phyloP scores from a whole-genome alignment of 92 coral and sea anemone genomes.

The Siderastrea siderea region DNA sequence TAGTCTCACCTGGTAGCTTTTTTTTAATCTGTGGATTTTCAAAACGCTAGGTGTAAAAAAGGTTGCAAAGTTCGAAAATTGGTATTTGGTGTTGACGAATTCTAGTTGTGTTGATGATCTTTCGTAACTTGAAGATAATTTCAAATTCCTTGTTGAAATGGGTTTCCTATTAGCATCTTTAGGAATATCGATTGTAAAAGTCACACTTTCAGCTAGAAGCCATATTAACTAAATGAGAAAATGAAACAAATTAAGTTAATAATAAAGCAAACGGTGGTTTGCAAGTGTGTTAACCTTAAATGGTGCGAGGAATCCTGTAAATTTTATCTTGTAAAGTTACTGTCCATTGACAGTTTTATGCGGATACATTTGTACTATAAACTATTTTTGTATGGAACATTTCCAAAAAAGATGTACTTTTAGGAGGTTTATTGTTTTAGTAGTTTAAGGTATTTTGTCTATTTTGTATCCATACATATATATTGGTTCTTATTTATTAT shows the following conservation, averaged over 20 bases:
- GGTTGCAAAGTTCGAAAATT: no score
- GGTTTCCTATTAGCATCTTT: background rate
- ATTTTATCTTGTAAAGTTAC: background rate
- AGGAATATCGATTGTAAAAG: background rate
- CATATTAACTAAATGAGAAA: background rate
- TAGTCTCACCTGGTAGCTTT: no score
- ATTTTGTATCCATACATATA: background rate
- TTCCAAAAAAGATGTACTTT: slow-evolving; percentile 20
- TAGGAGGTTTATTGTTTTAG: slow-evolving; percentile 11
- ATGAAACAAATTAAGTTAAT: background rate
- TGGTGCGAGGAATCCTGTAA: background rate
- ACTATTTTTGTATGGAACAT: slow-evolving; percentile 50
- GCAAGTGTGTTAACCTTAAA: background rate
- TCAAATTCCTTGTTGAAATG: background rate
- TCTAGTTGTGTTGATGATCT: background rate
- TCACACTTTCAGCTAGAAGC: background rate
- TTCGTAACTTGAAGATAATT: background rate
- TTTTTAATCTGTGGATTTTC: no score
- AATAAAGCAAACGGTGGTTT: background rate
- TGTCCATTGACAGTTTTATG: slow-evolving; percentile 9
- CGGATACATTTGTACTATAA: slow-evolving; percentile 37
- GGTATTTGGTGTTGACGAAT: background rate
- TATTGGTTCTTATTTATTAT: background rate
- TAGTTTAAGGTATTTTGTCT: slow-evolving; percentile 29
- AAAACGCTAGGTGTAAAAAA: no score